These are phyloP conservation scores for Xanthorhoe spadicearia DNA, from an alignment of 2,888 invertebrate genomes.

Conservation along the genomic window DNA sequence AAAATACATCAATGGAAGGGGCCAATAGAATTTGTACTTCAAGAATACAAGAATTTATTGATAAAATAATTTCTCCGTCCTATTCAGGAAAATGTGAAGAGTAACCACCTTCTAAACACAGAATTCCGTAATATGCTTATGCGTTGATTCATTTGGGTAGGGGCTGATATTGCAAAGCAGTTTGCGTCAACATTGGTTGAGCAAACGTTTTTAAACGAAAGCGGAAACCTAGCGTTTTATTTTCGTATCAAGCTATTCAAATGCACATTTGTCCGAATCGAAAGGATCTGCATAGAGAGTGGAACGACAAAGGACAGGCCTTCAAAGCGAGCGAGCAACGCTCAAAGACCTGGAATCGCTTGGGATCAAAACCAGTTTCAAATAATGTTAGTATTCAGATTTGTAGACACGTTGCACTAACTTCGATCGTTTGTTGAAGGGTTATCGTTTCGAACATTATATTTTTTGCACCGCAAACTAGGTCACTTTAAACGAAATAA, in stretches of 20 bases:
- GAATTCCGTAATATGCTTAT: slow-evolving; percentile 11
- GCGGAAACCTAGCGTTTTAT: slow-evolving; percentile 21
- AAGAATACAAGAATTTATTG: no score
- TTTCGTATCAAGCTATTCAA: slow-evolving; percentile 53
- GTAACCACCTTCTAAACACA: neutral
- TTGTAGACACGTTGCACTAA: slow-evolving; percentile 34
- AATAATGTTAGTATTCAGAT: slow-evolving; percentile 40
- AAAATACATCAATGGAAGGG: neutral
- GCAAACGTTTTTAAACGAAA: slow-evolving; percentile 19
- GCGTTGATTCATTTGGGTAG: slow-evolving; percentile 17
- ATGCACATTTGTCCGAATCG: slow-evolving; percentile 52
- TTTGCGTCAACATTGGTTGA: slow-evolving; percentile 13
- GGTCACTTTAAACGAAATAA: slow-evolving; percentile 35
- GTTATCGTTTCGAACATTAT: slow-evolving; percentile 39
- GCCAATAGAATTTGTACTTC: neutral
- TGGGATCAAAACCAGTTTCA: slow-evolving; percentile 46
- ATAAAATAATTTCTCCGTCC: no score
- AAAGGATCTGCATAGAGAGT: slow-evolving; percentile 52
- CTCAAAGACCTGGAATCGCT: slow-evolving; percentile 55
- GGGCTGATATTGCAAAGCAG: slow-evolving; percentile 18
- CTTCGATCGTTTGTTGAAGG: slow-evolving; percentile 38
- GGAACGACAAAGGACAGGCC: slow-evolving; percentile 52
- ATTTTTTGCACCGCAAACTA: slow-evolving; percentile 39
- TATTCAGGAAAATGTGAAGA: neutral
- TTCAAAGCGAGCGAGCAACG: slow-evolving; percentile 50